phyloP scores from a whole-genome alignment of 1,140 invertebrate species.

The Sarcophaga bullata region DNA sequence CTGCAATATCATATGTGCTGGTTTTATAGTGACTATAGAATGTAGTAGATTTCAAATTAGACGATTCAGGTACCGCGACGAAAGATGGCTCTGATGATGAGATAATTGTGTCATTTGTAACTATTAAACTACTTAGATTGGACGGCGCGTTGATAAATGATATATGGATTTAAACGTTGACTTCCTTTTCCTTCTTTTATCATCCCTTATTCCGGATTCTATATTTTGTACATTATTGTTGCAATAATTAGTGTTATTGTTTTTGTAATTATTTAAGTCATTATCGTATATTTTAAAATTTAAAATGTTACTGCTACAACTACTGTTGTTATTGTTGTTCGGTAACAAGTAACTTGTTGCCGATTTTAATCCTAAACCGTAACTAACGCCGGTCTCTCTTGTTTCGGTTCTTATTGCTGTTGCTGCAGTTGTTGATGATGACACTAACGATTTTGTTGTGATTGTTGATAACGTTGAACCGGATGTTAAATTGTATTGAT shows the following conservation, averaged over 20 bases:
- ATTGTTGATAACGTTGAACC: neutral
- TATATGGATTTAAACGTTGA: neutral
- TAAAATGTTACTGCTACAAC: neutral
- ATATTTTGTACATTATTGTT: constrained; percentile 6
- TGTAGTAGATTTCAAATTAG: neutral
- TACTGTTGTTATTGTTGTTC: neutral
- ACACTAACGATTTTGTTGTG: neutral
- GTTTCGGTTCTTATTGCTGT: neutral
- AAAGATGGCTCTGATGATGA: no score
- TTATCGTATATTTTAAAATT: constrained; percentile 1
- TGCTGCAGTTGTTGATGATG: neutral
- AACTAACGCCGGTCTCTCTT: neutral
- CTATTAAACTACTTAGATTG: neutral
- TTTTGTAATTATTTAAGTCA: constrained; percentile 26
- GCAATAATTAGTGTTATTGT: constrained; percentile 20
- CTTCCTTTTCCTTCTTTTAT: neutral
- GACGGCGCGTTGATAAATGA: constrained; percentile 16
- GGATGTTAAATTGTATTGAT: no score
- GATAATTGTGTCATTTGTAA: neutral
- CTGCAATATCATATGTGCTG: neutral
- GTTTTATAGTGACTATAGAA: neutral
- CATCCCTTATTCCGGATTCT: neutral
- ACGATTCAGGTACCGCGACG: no score
- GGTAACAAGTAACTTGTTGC: neutral
- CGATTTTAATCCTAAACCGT: no score